Evolutionary conservation across 2,888 invertebrate genomes (phyloP).

Genomic region (Tolmerus cingulatus): DNA sequence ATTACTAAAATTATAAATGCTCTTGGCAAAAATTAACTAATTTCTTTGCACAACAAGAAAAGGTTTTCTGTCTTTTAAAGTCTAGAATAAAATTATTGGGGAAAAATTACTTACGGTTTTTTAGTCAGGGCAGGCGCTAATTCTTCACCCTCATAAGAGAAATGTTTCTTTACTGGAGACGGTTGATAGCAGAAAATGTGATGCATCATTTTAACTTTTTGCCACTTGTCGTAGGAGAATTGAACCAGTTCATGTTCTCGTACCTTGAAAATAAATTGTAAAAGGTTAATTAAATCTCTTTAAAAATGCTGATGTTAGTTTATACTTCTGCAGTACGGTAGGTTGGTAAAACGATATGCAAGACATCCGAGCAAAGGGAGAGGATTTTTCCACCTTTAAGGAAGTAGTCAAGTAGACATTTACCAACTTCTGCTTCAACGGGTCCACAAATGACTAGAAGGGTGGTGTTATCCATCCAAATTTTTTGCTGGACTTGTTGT

Average conservation of each 20-base stretch:
- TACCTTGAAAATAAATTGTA: slow-evolving; percentile 64
- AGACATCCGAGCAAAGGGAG: slow-evolving; percentile 81
- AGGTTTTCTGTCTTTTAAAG: neutral
- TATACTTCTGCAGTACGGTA: slow-evolving; percentile 83
- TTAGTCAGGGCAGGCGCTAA: slow-evolving; percentile 62
- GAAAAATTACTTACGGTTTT: slow-evolving; percentile 60
- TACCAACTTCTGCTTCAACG: slow-evolving; percentile 71
- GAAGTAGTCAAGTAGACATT: slow-evolving; percentile 75
- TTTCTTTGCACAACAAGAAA: slow-evolving; percentile 8
- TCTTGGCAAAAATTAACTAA: neutral
- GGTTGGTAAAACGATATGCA: slow-evolving; percentile 79
- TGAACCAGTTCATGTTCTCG: slow-evolving; percentile 84
- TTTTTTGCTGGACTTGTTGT: slow-evolving; percentile 58
- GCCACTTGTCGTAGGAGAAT: slow-evolving; percentile 85
- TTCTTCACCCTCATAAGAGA: slow-evolving; percentile 78
- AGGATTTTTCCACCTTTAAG: slow-evolving; percentile 78
- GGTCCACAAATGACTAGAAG: slow-evolving; percentile 82
- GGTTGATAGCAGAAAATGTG: slow-evolving; percentile 90
- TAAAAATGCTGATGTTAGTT: neutral
- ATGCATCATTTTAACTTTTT: slow-evolving; percentile 84
- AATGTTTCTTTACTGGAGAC: slow-evolving; percentile 82
- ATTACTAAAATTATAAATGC: slow-evolving; percentile 25
- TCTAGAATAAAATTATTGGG: neutral
- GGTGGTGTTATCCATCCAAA: slow-evolving; percentile 69
- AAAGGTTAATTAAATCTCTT: neutral